A percentile compares a stretch with the other conserved stretches of the same genome.
These are phyloP conservation scores for Antennarius striatus DNA, from an alignment of 2,113 vertebrate species.

Conservation along the genomic window DNA sequence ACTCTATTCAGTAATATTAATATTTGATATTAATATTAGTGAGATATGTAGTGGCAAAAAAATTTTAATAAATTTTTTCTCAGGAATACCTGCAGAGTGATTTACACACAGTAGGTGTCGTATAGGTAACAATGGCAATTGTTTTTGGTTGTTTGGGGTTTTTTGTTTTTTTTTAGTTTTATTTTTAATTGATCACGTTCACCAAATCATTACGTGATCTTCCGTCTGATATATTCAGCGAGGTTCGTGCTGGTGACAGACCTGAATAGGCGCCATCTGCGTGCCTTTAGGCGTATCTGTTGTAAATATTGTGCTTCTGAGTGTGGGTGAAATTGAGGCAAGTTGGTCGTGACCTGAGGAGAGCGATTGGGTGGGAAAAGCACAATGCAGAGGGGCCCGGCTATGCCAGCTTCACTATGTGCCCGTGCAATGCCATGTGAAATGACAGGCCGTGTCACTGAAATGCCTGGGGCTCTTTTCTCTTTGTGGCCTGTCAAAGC, in stretches of 20 bases:
- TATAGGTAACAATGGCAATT: constrained; percentile 20
- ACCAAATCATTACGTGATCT: constrained; percentile 29
- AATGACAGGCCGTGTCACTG: constrained; percentile 82
- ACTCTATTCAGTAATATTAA: no score
- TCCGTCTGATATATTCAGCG: constrained; percentile 32
- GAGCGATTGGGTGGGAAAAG: constrained; percentile 70
- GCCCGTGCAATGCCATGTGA: constrained; percentile 78
- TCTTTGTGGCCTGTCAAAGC: constrained; percentile 79
- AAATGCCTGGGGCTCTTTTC: constrained; percentile 76
- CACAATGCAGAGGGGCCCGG: constrained; percentile 67
- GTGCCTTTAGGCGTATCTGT: constrained; percentile 61
- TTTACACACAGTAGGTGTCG: not conserved
- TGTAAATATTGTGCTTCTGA: constrained; percentile 72
- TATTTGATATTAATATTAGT: no score
- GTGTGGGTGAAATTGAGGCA: constrained; percentile 67
- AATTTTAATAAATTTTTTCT: no score
- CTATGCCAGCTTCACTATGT: constrained; percentile 78
- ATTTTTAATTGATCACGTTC: constrained; percentile 42
- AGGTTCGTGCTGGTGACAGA: constrained; percentile 38
- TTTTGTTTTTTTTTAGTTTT: no score
- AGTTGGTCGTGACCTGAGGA: constrained; percentile 70
- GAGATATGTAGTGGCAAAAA: no score
- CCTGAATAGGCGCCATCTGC: constrained; percentile 53
- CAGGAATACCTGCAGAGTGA: not conserved
- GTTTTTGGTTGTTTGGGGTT: not conserved